Conservation (phyloP, 2,888 invertebrate species). For the Suillia variegata region DNA sequence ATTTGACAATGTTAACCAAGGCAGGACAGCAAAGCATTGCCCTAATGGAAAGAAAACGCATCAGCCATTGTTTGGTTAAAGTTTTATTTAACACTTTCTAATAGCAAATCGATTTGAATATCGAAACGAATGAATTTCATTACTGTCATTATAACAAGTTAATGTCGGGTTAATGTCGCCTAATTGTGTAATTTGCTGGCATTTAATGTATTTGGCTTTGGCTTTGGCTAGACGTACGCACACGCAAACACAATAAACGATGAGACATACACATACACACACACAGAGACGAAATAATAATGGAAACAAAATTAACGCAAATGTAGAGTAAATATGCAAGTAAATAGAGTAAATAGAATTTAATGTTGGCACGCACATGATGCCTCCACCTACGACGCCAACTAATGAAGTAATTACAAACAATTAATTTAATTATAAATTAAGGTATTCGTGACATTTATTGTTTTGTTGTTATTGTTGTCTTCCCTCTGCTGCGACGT, state of each 20-base stretch:
- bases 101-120: too few species aligned
- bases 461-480: too few species aligned
- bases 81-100: slow-evolving; percentile 2
- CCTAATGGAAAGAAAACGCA: slow-evolving; percentile 40
- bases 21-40: too few species aligned
- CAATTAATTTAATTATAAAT: slow-evolving; percentile 59
- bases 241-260: neutral
- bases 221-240: slow-evolving; percentile 21
- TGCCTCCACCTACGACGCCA: slow-evolving; percentile 8
- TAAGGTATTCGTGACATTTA: slow-evolving; percentile 37
- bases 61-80: too few species aligned
- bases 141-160: slow-evolving; percentile 44
- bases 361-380: slow-evolving; percentile 7
- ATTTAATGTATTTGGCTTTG: slow-evolving; percentile 36
- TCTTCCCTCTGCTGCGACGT: too few species aligned
- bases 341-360: slow-evolving; percentile 14
- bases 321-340: slow-evolving; percentile 9
- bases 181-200: slow-evolving; percentile 55
- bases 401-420: slow-evolving; percentile 36
- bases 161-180: slow-evolving; percentile 55
- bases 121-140: too few species aligned
- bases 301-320: slow-evolving; percentile 12
- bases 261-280: neutral
- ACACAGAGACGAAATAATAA: neutral
- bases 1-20: too few species aligned